A percentile compares a stretch with the other conserved stretches of the same genome.
Conservation (phyloP, 2,888 invertebrate genomes). For the Drosophila mulleri region DNA sequence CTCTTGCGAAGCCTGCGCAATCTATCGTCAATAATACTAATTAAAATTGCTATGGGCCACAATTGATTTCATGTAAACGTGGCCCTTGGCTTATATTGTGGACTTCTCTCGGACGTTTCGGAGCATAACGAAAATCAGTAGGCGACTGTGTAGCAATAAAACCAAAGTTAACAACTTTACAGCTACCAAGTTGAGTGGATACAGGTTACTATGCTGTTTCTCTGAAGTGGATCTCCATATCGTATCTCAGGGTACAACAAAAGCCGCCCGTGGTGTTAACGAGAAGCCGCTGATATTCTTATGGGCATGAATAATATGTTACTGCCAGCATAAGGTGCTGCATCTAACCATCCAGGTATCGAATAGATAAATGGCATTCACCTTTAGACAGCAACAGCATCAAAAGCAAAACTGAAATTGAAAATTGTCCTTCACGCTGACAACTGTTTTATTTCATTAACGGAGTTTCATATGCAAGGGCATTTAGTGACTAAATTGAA, state of each 20-base stretch:
- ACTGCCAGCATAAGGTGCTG: not conserved
- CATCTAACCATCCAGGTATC: not conserved
- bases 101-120: not conserved
- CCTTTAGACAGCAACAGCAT: not conserved
- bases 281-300: constrained; percentile 15
- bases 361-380: not conserved
- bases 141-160: constrained; percentile 66
- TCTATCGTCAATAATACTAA: constrained; percentile 1
- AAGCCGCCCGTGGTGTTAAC: constrained; percentile 15
- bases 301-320: constrained; percentile 12
- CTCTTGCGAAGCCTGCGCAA: constrained; percentile 6
- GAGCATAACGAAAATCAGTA: constrained; percentile 34
- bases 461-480: no score
- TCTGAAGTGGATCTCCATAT: constrained; percentile 19
- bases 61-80: constrained; percentile 32
- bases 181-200: constrained; percentile 47
- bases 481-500: not conserved
- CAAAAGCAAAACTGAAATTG: not conserved
- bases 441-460: not conserved
- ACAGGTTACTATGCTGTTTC: constrained; percentile 33
- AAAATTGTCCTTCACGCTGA: not conserved
- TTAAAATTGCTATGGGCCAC: not conserved
- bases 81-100: not conserved
- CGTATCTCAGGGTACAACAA: constrained; percentile 1
- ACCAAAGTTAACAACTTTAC: constrained; percentile 72